Evolutionary conservation across 2,113 vertebrate species (phyloP), one percentile per base, ranked within the genome.

Genomic region (Pterocles orientalis): DNA sequence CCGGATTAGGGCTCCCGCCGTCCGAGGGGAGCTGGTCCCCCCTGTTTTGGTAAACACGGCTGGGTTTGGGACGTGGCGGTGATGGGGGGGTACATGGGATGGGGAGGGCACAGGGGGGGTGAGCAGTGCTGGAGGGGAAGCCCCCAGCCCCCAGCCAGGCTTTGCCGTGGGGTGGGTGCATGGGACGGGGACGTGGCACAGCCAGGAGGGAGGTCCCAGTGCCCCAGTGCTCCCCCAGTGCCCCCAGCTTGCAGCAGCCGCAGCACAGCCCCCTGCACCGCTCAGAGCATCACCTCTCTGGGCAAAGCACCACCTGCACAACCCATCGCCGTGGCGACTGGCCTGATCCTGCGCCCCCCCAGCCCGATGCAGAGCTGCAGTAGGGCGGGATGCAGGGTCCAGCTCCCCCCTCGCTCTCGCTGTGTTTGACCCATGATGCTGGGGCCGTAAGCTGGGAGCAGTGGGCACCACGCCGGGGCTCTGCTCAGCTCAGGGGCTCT

Each of bases 31-130:
- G 79, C 18, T 88, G 73, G 84, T 28, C 50, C 2, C 72, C 86
- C 31, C 65, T 65, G n/a, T 90, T 86, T 97, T 94, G 87, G 88
- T 71, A 93, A 90, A 88, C 33, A 73, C 4, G 5, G 57, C 69
- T 7, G 7, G 26, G 92, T 6, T 68, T 62, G 9, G 79, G 82
- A 77, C 33, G 36, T 82, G 69, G 94, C 10, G 7, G 58, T 0
- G 25, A 18, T 6, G 15, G 8, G 68, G 75, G 76, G 29, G 31
- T 34, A 33, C 0, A 7, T 2, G 14, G 71, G 69, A n/a, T 33
- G 33, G 51, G 72, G 29, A 18, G 62, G 36, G 58, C 8, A 4
- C 0, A n/a, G n/a, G 0, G 1, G 28, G 24, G 43, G 24, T 1
- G 7, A 75, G 69, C 4, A 4, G 94, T n/a, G 24, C 29, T 1